Evolutionary conservation across 2,113 vertebrate genomes (phyloP).

Genomic region (Callaeas wilsoni): DNA sequence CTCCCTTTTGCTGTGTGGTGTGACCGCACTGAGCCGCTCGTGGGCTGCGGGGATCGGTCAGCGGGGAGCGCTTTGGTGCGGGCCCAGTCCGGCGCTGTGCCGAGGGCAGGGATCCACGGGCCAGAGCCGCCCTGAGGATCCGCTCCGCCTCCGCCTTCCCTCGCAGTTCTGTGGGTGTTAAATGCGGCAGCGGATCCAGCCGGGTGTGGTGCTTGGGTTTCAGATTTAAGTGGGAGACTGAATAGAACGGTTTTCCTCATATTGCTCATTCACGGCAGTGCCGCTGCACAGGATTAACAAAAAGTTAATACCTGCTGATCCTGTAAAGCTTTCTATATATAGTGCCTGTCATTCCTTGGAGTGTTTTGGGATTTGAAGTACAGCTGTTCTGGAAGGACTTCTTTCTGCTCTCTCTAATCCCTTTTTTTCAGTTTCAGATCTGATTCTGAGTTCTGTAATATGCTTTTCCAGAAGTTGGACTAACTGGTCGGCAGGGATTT

Average conservation of each 20-base stretch:
- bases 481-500: not conserved
- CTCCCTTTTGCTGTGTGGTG: not conserved
- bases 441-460: not conserved
- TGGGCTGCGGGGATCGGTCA: rapidly evolving
- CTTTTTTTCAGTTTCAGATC: not conserved
- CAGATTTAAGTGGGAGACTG: not conserved
- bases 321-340: conserved; percentile 47
- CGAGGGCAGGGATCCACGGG: rapidly evolving
- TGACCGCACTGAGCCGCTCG: not conserved
- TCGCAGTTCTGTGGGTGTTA: not conserved
- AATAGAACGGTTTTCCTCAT: not conserved
- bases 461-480: not conserved
- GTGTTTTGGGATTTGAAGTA: not conserved
- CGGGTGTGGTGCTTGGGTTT: not conserved
- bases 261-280: not conserved
- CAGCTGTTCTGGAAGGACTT: not conserved
- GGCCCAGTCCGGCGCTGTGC: rapidly evolving
- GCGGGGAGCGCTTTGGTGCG: rapidly evolving
- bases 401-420: not conserved
- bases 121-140: rapidly evolving
- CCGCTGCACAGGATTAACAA: not conserved
- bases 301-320: conserved; percentile 51
- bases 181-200: not conserved
- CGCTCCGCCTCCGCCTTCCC: rapidly evolving
- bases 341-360: not conserved